Percentiles rank a stretch among this genome's conserved stretches.
Conservation (phyloP, 1,140 invertebrate genomes). For the Atta cephalotes region DNA sequence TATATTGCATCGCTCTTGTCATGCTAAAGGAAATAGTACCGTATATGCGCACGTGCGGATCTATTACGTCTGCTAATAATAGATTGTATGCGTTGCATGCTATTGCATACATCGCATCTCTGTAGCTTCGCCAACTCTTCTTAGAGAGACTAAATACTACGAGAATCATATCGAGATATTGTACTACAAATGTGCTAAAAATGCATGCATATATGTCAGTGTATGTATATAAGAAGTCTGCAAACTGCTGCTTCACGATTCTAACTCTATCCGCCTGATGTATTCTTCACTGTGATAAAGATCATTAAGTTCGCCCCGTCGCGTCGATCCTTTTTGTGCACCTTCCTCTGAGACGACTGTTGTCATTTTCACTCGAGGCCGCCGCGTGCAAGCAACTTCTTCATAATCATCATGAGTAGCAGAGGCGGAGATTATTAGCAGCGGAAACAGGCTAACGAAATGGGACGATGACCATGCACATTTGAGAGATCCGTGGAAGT, state of each 20-base stretch:
- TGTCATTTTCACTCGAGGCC: conserved; percentile 51
- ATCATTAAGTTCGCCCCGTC: neutral
- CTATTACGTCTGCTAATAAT: conserved; percentile 27
- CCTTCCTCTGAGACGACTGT: neutral
- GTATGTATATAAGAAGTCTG: neutral
- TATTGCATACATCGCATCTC: neutral
- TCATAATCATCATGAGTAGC: conserved; percentile 53
- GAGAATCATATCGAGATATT: too few species aligned
- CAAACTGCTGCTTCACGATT: neutral
- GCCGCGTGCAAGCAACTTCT: conserved; percentile 12
- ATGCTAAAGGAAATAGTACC: neutral
- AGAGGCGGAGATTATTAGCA: conserved; percentile 52
- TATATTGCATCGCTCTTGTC: conserved; percentile 36
- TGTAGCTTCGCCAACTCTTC: too few species aligned
- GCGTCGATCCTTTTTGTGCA: neutral
- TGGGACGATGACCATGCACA: conserved; percentile 46
- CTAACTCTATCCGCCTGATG: neutral
- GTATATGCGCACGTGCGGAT: neutral
- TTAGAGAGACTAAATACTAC: neutral
- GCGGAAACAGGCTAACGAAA: conserved; percentile 53
- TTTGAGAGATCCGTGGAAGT: conserved; percentile 11
- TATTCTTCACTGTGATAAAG: neutral
- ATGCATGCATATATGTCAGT: neutral
- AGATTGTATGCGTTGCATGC: neutral
- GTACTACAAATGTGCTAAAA: too few species aligned